Evolutionary conservation across 2,113 vertebrate genomes (phyloP), one percentile per base, ranked within the genome.

Genomic region (Coreoperca whiteheadi): DNA sequence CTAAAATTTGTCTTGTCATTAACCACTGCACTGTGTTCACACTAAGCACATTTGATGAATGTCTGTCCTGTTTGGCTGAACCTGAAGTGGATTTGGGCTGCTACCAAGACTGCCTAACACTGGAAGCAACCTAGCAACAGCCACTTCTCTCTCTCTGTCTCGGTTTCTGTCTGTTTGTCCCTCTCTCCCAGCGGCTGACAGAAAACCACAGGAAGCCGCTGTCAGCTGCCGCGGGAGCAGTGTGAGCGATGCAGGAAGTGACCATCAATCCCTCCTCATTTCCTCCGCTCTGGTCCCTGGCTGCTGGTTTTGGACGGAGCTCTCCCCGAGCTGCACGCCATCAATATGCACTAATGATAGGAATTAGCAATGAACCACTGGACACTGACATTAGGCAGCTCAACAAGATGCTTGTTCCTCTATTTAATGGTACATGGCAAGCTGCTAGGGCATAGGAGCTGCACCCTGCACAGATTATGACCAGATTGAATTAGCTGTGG

Each of bases 261-360:
- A 89, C 93, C 88, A 90, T 94, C 91, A 92, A 93, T 95, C 94
- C 90, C 85, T 87, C 82, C 89, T 95, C 87, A 89, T 94, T 93
- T 92, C 93, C 92, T 86, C 90, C 37, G 25, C 77, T 91, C 87
- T 85, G 85, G 37, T 88, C 89, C 50, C 81, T 68, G 76, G 81
- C 84, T 90, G 86, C 80, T 77, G 86, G 50, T 87, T 87, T 88
- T 89, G 85, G 88, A 84, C 59, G 46, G 2, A 15, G 70, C 64
- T 80, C 77, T 90, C 82, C 74, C 65, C 8, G 54, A 86, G 89
- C 90, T 78, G 77, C 85, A 80, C 65, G 77, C 88, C 90, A 93
- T 95, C 92, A 93, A 93, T 92, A 92, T 77, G 86, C 83, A 37
- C 88, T 94, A 94, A 95, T 94, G 85, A 94, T 68, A 88, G 89